Percentiles rank a stretch among this genome's conserved stretches.
Conservation (phyloP, 2,888 invertebrate genomes). For the Cosmorhoe ocellata region DNA sequence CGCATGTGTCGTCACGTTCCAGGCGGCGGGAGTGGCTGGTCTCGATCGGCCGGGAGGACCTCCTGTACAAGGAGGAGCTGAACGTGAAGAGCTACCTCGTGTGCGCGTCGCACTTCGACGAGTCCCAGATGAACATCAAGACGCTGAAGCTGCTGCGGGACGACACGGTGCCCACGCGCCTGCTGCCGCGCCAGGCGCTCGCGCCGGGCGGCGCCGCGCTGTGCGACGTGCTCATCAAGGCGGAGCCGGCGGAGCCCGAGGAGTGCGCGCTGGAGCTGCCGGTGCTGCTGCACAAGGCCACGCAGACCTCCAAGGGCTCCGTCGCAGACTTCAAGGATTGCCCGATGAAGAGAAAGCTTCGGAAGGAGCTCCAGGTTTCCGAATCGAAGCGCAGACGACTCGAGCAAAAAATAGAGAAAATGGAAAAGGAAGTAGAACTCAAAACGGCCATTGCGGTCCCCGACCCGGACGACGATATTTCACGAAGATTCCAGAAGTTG, state of each 20-base stretch:
- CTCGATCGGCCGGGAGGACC: constrained; percentile 20
- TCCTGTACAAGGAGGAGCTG: constrained; percentile 14
- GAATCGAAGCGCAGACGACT: constrained; percentile 16
- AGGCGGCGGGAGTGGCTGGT: constrained; percentile 21
- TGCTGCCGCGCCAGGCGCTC: not conserved
- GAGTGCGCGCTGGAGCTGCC: constrained; percentile 16
- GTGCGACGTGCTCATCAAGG: constrained; percentile 20
- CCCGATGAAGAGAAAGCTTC: constrained; percentile 11
- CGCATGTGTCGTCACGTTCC: constrained; percentile 2
- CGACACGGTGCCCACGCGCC: constrained; percentile 15
- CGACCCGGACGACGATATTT: constrained; percentile 28
- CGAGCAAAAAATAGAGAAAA: constrained; percentile 14
- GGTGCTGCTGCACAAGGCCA: constrained; percentile 4
- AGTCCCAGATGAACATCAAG: constrained; percentile 19
- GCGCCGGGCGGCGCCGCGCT: constrained; percentile 3
- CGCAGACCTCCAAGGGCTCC: constrained; percentile 17
- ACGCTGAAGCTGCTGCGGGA: constrained; percentile 14
- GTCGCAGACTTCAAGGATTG: constrained; percentile 9
- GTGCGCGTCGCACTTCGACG: constrained; percentile 20
- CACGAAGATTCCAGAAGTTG: constrained; percentile 29
- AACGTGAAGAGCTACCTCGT: constrained; percentile 19
- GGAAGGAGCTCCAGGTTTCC: constrained; percentile 17
- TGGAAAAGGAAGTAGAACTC: constrained; percentile 14
- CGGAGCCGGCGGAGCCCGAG: constrained; percentile 5
- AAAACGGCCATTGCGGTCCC: not conserved